phyloP scores from a whole-genome alignment of 2,113 vertebrate genomes.

The Rhipidura dahli region DNA sequence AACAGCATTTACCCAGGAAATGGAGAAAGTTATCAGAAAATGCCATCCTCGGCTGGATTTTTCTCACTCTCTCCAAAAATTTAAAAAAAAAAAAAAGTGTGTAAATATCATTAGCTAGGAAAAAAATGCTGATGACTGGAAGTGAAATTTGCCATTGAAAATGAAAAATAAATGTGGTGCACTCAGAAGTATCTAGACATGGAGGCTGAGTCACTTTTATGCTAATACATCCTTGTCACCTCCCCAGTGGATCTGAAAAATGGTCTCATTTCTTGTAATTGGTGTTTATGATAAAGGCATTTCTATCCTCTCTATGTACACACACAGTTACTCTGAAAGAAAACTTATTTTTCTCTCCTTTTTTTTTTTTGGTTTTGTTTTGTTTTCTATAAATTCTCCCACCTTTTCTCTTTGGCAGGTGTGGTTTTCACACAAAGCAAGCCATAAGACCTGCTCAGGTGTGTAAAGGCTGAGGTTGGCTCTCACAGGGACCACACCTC shows the following conservation, averaged over 20 bases:
- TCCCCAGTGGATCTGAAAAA: not conserved
- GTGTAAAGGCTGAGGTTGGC: not conserved
- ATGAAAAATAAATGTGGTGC: not conserved
- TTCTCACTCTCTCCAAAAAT: not conserved
- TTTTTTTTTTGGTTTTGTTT: not conserved
- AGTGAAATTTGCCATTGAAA: not conserved
- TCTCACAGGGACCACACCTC: not conserved
- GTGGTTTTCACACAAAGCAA: not conserved
- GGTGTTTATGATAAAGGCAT: not conserved
- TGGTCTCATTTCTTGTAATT: not conserved
- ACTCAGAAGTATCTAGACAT: not conserved
- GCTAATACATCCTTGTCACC: not conserved
- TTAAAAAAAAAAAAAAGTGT: not conserved
- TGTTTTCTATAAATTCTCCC: not conserved
- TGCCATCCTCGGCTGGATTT: rapidly evolving
- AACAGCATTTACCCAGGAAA: not conserved
- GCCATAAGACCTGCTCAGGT: not conserved
- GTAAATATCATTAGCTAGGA: not conserved
- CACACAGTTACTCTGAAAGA: not conserved
- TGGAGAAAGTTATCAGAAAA: not conserved
- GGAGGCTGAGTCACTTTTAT: not conserved
- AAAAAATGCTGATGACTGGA: not conserved
- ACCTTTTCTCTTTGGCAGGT: not conserved
- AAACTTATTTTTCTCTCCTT: not conserved
- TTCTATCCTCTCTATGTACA: not conserved